Base-by-base conservation (phyloP, 2,797 vertebrate species). In the Danio aesculapii region DNA sequence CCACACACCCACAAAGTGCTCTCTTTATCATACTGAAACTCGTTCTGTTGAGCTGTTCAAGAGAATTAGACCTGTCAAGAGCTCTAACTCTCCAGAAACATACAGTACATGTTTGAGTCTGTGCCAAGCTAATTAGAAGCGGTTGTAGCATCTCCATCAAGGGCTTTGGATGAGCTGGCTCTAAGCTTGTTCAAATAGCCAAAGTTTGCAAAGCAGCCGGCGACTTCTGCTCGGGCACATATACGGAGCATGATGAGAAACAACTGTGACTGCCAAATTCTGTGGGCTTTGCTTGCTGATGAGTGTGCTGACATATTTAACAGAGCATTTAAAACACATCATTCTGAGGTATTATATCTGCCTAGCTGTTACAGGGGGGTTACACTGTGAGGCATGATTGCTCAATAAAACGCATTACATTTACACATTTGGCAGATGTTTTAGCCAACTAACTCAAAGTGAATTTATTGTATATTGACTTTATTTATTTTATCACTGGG, bases 231-330 rank as follows among this genome's bases (percentile, higher is more conserved):
- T 43, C 46, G 10, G 71, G 70, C 4, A n/a, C 69, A 68, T 74
- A 46, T 43, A 57, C 21, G 62, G 55, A 58, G 57, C 72, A 62
- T 39, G 41, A 77, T 59, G 69, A 79, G 68, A 80, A 41, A 82
- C 73, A 16, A 80, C 63, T 43, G n/a, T 47, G 52, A 69, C 46
- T 61, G 69, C 72, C 69, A 70, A 80, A 82, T 6, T 14, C 82
- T 57, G 21, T 68, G 59, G 16, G 61, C 49, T 71, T 49, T 63
- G 66, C 50, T 72, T 61, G 76, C 75, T 81, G 75, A 81, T 81
- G 70, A 71, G 58, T 85, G 62, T 2, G 66, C 72, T 69, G 55
- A 76, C 75, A 55, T 77, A 55, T 61, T 77, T 81, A 70, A 73
- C 21, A 67, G 58, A 82, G 72, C 63, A 75, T 75, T 59, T 62